Percentiles rank a stretch among this genome's conserved stretches.
phyloP scores from a whole-genome alignment of 2,888 invertebrate species.

The Oscheius sp. region DNA sequence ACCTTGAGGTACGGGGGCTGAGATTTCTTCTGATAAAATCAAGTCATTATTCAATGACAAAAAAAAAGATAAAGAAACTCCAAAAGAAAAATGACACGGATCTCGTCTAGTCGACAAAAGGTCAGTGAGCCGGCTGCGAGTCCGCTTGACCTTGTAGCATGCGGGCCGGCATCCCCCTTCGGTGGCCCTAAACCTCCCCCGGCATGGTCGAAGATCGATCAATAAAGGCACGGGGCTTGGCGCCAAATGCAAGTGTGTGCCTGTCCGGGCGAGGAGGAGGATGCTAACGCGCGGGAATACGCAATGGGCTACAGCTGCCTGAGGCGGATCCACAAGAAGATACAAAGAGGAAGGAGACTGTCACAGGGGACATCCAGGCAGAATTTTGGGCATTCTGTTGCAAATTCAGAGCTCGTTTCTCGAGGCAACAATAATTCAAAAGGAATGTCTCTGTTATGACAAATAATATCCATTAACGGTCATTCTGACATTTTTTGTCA shows the following conservation, averaged over 20 bases:
- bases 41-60: no score
- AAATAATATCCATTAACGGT: no score
- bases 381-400: no score
- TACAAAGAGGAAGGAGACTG: background rate
- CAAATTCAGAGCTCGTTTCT: no score
- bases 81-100: no score
- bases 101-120: slow-evolving; percentile 17
- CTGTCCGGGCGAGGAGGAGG: slow-evolving; percentile 15
- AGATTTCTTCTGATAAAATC: no score
- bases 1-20: no score
- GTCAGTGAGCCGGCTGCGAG: slow-evolving; percentile 20
- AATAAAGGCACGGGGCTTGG: slow-evolving; percentile 31
- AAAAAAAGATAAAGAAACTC: no score
- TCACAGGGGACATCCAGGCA: background rate
- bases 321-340: background rate
- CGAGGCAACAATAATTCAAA: no score
- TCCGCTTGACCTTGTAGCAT: slow-evolving; percentile 34
- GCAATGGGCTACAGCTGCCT: background rate
- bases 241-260: slow-evolving; percentile 34
- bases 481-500: no score
- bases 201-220: slow-evolving; percentile 22
- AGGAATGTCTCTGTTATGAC: no score
- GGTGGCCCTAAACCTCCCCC: slow-evolving; percentile 26
- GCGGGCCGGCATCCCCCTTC: slow-evolving; percentile 18
- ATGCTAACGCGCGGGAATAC: slow-evolving; percentile 18